A percentile compares a stretch with the other conserved stretches of the same genome.
These are phyloP conservation scores for Sinocyclocheilus maitianheensis DNA, from an alignment of 2,113 vertebrate genomes.

Conservation along the genomic window DNA sequence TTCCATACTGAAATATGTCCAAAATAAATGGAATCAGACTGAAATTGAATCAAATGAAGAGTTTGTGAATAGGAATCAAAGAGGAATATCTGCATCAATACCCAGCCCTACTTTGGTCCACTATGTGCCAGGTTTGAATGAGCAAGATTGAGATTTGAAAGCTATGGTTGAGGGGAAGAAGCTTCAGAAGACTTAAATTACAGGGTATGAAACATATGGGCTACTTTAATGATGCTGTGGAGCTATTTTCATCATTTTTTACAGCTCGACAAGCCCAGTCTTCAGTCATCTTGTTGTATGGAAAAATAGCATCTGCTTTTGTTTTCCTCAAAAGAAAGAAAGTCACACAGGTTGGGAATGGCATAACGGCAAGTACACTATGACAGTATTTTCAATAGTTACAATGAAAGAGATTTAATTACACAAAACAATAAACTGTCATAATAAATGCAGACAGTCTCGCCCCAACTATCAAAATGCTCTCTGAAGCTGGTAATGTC, in stretches of 20 bases:
- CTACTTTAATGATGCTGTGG: neutral
- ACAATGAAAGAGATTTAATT: neutral
- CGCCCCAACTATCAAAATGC: neutral
- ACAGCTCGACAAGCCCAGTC: neutral
- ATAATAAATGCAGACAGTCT: neutral
- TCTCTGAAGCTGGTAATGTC: neutral
- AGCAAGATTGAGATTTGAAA: neutral
- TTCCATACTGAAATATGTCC: neutral
- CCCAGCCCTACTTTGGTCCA: neutral
- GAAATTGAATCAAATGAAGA: neutral
- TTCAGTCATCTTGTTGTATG: neutral
- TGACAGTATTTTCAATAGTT: neutral
- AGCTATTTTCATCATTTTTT: neutral
- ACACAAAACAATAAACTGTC: neutral
- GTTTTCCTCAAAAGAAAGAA: neutral
- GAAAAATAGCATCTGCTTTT: neutral
- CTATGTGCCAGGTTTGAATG: neutral
- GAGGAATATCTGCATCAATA: neutral
- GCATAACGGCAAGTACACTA: no score
- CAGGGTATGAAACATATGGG: neutral
- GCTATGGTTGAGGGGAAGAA: neutral
- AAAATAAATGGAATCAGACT: neutral
- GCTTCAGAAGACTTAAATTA: neutral
- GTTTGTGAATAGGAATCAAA: slow-evolving; percentile 3
- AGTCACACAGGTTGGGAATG: neutral